These are phyloP conservation scores for Scopus umbretta DNA, from an alignment of 2,113 vertebrate genomes.

Conservation along the genomic window DNA sequence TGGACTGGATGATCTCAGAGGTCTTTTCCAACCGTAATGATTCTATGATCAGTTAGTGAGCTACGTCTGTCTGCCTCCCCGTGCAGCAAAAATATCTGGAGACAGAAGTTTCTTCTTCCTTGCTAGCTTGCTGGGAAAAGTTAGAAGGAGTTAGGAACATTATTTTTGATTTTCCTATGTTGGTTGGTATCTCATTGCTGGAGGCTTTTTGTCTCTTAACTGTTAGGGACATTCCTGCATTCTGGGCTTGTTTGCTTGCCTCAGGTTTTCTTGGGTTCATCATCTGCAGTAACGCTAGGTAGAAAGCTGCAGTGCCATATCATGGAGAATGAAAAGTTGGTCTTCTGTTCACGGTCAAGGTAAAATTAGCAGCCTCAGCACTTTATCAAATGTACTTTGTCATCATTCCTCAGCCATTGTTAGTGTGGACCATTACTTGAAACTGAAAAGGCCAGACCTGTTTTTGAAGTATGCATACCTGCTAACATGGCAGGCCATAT, in stretches of 20 bases:
- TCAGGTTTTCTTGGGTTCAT: background rate
- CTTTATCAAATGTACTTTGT: background rate
- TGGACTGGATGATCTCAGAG: too few relatives aligned
- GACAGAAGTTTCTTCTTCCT: background rate
- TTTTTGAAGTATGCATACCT: background rate
- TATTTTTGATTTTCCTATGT: background rate
- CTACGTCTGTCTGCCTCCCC: background rate
- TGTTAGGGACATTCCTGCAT: background rate
- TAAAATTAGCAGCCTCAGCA: background rate
- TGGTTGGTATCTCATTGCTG: background rate
- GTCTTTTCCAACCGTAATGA: too few relatives aligned
- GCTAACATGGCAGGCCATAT: background rate
- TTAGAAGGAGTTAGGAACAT: background rate
- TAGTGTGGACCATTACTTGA: background rate
- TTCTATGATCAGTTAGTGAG: background rate
- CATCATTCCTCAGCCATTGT: background rate
- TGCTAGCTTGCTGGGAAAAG: background rate
- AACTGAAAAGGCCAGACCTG: background rate
- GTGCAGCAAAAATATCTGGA: background rate
- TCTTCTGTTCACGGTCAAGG: background rate
- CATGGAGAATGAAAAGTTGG: background rate
- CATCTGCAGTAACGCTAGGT: background rate
- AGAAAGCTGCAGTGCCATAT: background rate
- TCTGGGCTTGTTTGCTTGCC: background rate
- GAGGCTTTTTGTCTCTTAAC: background rate